Base-by-base conservation (phyloP, 2,888 invertebrate genomes). In the Microchrysa polita region DNA sequence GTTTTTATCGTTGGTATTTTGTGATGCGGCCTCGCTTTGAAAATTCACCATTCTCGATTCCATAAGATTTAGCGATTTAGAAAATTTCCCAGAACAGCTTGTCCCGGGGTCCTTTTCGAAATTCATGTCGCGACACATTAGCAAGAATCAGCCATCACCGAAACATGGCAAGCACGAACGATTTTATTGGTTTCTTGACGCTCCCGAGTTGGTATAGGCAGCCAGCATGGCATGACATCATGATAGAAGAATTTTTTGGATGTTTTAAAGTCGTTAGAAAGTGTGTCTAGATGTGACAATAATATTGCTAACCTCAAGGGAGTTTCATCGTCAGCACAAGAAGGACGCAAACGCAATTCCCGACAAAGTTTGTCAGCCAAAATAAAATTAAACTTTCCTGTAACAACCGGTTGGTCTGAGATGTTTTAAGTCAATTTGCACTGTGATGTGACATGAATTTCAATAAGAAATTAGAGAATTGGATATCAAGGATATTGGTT, bases 181-280 rank as follows among this genome's bases (percentile, higher is more conserved):
- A 27, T 59, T 59, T 59, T 59, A 59, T 59, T 59, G 59, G 59
- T 59, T 59, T 59, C 23, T 22, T 12, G 1, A 22, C 14, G 12
- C 20, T n/a, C 57, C 16, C 22, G 5, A 59, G 23, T n/a, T 59
- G 59, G 23, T 34, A 7, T 34, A 34, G 27, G n/a, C n/a, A n/a
- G n/a, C n/a, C 7, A 34, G 27, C 27, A 7, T 34, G 7, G 27
- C n/a, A n/a, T 59, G 27, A 27, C 23, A 59, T 5, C 12, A n/a
- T 48, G 48, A n/a, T 48, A 12, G 48, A 48, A n/a, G 14, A 59
- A 22, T 23, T 59, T 59, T 59, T 27, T 12, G 59, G 22, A 23
- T 59, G 23, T 59, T 59, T n/a, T 59, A 59, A 55, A 23, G 59
- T 59, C 59, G 59, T 59, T 59, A 59, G 23, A 59, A 59, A 48